phyloP scores from a whole-genome alignment of 2,113 vertebrate genomes.

The Heterocephalus glaber region DNA sequence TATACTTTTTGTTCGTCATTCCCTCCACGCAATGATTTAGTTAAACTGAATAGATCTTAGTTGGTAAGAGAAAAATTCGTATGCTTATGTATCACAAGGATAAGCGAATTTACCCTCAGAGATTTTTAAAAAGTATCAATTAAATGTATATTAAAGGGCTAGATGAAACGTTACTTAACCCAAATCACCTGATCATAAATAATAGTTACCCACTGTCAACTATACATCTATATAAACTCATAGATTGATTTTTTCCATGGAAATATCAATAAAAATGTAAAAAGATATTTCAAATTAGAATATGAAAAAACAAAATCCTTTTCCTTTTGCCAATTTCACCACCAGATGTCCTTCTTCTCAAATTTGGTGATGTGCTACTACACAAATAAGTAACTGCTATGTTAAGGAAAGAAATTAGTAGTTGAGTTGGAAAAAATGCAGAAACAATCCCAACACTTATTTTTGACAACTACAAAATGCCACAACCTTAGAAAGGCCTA shows the following conservation, averaged over 20 bases:
- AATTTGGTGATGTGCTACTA: constrained; percentile 38
- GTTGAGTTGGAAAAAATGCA: neutral
- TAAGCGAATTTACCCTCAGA: neutral
- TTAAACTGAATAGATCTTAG: neutral
- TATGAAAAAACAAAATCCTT: neutral
- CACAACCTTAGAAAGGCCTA: neutral
- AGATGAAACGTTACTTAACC: neutral
- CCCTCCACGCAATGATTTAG: neutral
- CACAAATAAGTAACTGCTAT: neutral
- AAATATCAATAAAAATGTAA: neutral
- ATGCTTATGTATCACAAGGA: neutral
- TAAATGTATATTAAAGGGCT: neutral
- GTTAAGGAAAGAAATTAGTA: neutral
- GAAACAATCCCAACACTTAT: neutral
- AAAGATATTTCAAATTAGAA: constrained; percentile 16
- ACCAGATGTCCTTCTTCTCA: constrained; percentile 85
- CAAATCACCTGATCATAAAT: neutral
- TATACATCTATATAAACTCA: neutral
- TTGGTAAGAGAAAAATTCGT: neutral
- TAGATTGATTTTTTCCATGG: neutral
- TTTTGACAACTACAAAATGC: constrained; percentile 18
- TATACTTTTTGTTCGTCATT: neutral
- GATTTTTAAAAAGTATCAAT: neutral
- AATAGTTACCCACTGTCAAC: neutral
- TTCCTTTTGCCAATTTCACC: constrained; percentile 68